Evolutionary conservation across 2,797 vertebrate species (phyloP), one percentile per base, ranked within the genome.

Genomic region (Pangasius larnaudii): DNA sequence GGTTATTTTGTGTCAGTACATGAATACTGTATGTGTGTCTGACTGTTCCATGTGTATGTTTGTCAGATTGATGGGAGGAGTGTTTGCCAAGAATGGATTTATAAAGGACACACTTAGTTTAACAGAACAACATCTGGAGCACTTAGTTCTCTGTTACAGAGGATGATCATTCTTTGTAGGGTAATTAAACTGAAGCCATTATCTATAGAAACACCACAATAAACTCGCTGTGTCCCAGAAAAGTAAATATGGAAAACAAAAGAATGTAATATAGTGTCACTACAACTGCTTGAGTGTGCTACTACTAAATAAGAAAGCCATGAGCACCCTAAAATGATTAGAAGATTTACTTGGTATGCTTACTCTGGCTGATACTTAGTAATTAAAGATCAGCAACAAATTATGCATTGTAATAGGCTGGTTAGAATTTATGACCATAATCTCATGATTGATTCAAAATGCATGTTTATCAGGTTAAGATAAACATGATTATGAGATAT

Each of bases 1-100:
- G 53, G 11, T 94, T 94, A 95, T 92, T 95, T 92, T 95, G 90
- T 95, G 92, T 89, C 91, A 92, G 88, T 93, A 88, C 94, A 91
- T 90, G 85, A 84, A 84, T 51, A 67, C 46, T 89, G 85, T 82
- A 67, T 39, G 6, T 87, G 51, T 75, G 30, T 67, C 46, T 72
- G 86, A 80, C 22, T 78, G 30, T 80, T 80, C 49, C 42, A 61
- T 81, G 56, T 72, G 30, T 46, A n/a, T 74, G 65, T 81, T 86
- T 86, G 75, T 86, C 36, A 61, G 27, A 85, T 78, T 79, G 65
- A 49, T 59, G 22, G 46, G 30, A 81, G 77, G 75, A 85, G 22
- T 58, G 24, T 85, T 82, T 69, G 61, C 27, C n/a, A 39, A 75
- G 56, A 84, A 90, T 86, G 87, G 89, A 61, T 89, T 53, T 88